Conservation (phyloP, 2,888 invertebrate species). For the Mythimna vitellina region DNA sequence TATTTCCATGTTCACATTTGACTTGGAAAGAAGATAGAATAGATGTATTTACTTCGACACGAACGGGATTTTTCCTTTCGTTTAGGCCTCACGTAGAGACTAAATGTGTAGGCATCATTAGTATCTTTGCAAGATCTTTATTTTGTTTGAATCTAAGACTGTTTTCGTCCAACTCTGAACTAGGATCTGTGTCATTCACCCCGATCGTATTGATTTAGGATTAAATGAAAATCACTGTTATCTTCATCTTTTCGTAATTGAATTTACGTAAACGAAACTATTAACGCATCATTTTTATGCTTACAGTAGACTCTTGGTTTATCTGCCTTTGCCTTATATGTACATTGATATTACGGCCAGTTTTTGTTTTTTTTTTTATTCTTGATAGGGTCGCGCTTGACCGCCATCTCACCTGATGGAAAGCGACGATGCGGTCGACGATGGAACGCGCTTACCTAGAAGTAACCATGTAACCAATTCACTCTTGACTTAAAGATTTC, state of each 20-base stretch:
- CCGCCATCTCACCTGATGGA: too few relatives aligned
- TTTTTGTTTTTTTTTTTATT: too few relatives aligned
- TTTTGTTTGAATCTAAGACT: neutral
- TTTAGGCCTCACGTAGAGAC: neutral
- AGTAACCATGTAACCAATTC: too few relatives aligned
- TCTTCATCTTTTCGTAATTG: constrained; percentile 6
- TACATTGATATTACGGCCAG: neutral
- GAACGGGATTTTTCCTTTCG: neutral
- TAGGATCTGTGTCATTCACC: constrained; percentile 9
- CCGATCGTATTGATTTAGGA: neutral
- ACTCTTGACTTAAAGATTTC: too few relatives aligned
- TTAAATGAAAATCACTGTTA: neutral
- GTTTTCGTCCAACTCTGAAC: neutral
- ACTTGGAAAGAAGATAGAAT: constrained; percentile 16
- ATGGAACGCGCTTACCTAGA: too few relatives aligned
- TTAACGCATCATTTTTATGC: neutral
- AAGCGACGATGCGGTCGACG: too few relatives aligned
- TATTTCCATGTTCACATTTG: constrained; percentile 19
- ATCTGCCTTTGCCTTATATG: neutral
- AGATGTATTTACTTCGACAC: neutral
- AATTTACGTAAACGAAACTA: neutral
- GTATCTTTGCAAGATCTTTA: neutral
- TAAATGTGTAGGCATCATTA: neutral
- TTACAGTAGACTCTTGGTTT: neutral
- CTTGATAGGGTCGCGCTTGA: too few relatives aligned